Percentiles rank a stretch among this genome's conserved stretches.
phyloP scores from a whole-genome alignment of 2,797 vertebrate species.

The Selene dorsalis region DNA sequence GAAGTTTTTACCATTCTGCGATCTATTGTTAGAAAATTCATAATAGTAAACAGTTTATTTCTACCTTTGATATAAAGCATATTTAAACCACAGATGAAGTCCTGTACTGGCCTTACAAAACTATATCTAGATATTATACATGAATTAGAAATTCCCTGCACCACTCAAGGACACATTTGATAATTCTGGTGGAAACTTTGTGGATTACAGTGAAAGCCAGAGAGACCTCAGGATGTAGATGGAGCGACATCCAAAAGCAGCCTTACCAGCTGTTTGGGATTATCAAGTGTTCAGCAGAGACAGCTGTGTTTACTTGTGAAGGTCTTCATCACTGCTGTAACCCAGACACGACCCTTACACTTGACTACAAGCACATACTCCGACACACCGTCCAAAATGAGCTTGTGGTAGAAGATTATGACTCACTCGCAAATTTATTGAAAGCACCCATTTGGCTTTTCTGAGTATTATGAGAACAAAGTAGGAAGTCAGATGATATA shows the following conservation, averaged over 20 bases:
- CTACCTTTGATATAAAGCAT: not conserved
- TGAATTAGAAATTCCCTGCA: not conserved
- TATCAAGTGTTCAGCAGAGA: conserved; percentile 23
- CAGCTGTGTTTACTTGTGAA: conserved; percentile 38
- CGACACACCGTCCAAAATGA: not conserved
- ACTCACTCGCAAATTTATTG: not conserved
- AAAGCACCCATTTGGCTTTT: no score
- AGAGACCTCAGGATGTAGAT: conserved; percentile 9
- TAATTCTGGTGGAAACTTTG: not conserved
- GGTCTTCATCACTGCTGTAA: conserved; percentile 27
- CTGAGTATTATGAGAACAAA: not conserved
- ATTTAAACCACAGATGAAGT: no score
- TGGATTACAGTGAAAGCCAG: not conserved
- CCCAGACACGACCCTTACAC: conserved; percentile 20
- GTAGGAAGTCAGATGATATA: not conserved
- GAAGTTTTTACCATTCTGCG: not conserved
- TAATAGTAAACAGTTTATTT: not conserved
- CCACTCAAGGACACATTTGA: not conserved
- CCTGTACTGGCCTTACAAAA: not conserved
- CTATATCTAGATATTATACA: not conserved
- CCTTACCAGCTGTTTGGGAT: conserved; percentile 40
- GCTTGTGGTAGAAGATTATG: not conserved
- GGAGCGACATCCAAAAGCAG: conserved; percentile 1
- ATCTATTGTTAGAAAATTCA: no score
- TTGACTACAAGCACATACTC: not conserved